These are phyloP conservation scores for Choristoneura rosaceana DNA, from an alignment of 2,888 invertebrate species.

Conservation along the genomic window DNA sequence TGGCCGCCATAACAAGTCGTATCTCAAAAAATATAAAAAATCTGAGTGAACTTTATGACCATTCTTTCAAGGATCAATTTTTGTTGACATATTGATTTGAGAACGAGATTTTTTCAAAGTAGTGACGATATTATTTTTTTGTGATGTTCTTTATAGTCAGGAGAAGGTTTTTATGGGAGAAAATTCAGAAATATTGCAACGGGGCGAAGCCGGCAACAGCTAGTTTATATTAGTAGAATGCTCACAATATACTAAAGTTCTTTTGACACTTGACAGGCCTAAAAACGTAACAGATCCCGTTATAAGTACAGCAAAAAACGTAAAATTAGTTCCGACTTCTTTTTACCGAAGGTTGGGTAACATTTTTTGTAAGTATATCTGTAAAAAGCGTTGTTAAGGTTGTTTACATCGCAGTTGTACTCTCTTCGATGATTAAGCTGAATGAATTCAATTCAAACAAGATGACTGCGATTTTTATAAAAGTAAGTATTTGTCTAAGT, in stretches of 20 bases:
- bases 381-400: constrained; percentile 29
- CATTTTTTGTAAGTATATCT: neutral
- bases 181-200: no score
- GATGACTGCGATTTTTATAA: neutral
- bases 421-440: neutral
- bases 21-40: no score
- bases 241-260: neutral
- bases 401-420: neutral
- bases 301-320: constrained; percentile 18
- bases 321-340: constrained; percentile 9
- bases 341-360: constrained; percentile 30
- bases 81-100: no score
- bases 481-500: neutral
- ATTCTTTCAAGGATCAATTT: no score
- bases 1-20: no score
- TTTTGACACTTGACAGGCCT: neutral
- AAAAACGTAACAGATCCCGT: constrained; percentile 4
- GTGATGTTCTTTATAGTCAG: no score
- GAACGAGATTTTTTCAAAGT: no score
- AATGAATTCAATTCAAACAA: neutral
- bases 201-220: no score
- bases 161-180: no score
- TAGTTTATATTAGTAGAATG: no score
- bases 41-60: no score
- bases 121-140: no score